Evolutionary conservation across 35 echinoderm and acorn worm genomes (phyloP).

Genomic region (Apostichopus parvimensis): DNA sequence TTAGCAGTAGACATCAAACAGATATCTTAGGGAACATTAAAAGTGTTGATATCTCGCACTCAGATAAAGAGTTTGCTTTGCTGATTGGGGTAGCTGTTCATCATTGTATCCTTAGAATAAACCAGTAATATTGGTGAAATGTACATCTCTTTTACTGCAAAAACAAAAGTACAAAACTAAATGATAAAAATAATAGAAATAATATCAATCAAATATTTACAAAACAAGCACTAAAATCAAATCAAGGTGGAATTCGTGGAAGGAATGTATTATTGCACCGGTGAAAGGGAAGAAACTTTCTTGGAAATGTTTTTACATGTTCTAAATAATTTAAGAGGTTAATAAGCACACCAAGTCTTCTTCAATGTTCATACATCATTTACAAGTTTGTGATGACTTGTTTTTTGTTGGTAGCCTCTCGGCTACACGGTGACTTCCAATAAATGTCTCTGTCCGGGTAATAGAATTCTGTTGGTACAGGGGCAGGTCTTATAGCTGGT

Average conservation of each 20-base stretch:
- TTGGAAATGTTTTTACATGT: neutral
- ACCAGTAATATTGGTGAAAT: too few relatives aligned
- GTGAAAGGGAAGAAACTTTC: neutral
- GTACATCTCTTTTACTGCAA: too few relatives aligned
- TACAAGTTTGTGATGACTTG: neutral
- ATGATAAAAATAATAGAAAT: neutral
- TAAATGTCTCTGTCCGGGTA: conserved; percentile 90
- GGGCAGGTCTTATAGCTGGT: conserved; percentile 74
- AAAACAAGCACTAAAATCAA: neutral
- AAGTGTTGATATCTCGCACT: too few relatives aligned
- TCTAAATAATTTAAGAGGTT: neutral
- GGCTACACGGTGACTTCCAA: conserved; percentile 68
- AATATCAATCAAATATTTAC: neutral
- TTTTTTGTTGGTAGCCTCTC: conserved; percentile 71
- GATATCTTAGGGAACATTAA: too few relatives aligned
- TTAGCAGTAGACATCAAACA: too few relatives aligned
- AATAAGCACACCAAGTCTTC: neutral
- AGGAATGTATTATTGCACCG: conserved; percentile 25
- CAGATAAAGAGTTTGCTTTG: too few relatives aligned
- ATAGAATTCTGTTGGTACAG: conserved; percentile 87
- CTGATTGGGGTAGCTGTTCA: too few relatives aligned
- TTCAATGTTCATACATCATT: neutral
- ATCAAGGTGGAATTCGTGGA: conserved; percentile 7
- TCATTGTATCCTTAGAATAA: too few relatives aligned
- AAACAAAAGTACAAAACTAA: too few relatives aligned